Percentiles rank a stretch among this genome's conserved stretches.
Evolutionary conservation across 2,888 invertebrate species (phyloP).

Genomic region (Trichopria drosophilae): DNA sequence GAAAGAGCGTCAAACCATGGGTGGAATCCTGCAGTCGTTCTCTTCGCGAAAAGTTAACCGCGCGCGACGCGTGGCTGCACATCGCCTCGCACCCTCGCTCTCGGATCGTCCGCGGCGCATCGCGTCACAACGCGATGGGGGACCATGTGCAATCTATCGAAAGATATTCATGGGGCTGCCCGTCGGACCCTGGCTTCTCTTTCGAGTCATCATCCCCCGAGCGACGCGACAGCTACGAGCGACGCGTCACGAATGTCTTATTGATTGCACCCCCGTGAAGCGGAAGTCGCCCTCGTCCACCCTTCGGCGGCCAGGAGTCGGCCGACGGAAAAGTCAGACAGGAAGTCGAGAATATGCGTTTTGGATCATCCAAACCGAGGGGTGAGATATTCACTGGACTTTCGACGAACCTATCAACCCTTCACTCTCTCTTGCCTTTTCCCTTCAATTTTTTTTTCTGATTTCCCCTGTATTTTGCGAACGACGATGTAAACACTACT

Average conservation of each 20-base stretch:
- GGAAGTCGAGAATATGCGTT: slow-evolving; percentile 49
- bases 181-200: slow-evolving; percentile 48
- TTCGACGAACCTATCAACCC: slow-evolving; percentile 9
- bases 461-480: too few species aligned
- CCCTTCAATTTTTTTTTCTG: too few species aligned
- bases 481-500: too few species aligned
- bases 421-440: slow-evolving; percentile 20
- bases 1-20: slow-evolving; percentile 20
- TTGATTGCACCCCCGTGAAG: slow-evolving; percentile 50
- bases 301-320: slow-evolving; percentile 29
- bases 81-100: slow-evolving; percentile 43
- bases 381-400: too few species aligned
- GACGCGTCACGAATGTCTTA: slow-evolving; percentile 59
- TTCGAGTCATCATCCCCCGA: too few species aligned
- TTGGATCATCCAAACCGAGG: slow-evolving; percentile 37
- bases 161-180: slow-evolving; percentile 59
- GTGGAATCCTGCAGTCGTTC: slow-evolving; percentile 3
- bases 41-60: slow-evolving; percentile 48
- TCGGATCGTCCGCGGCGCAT: slow-evolving; percentile 42
- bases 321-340: slow-evolving; percentile 41
- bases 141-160: slow-evolving; percentile 59
- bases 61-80: slow-evolving; percentile 53
- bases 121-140: slow-evolving; percentile 42
- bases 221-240: slow-evolving; percentile 55
- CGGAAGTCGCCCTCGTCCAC: slow-evolving; percentile 29